phyloP scores from a whole-genome alignment of 2,797 vertebrate species.

The Balearica regulorum region DNA sequence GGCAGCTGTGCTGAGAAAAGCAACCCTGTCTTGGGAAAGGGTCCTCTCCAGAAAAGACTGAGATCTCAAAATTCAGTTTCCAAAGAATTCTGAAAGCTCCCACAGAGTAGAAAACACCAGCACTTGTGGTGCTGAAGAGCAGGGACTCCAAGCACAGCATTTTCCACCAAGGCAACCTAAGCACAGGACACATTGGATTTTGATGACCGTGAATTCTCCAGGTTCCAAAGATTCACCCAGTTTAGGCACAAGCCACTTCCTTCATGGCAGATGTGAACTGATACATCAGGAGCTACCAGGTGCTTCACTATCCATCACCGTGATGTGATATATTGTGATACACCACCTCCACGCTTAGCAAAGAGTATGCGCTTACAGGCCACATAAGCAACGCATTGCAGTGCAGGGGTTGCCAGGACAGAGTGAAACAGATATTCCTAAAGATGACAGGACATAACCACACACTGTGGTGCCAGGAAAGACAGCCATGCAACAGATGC shows the following conservation, averaged over 20 bases:
- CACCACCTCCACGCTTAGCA: fast-evolving
- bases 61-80: neutral
- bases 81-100: neutral
- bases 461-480: neutral
- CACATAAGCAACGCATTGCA: fast-evolving
- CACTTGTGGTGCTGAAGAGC: neutral
- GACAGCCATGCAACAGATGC: neutral
- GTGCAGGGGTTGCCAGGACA: neutral
- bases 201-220: neutral
- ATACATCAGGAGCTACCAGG: neutral
- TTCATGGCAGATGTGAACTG: neutral
- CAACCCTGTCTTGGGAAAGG: neutral
- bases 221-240: neutral
- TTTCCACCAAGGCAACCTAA: neutral
- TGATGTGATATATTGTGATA: fast-evolving
- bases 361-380: fast-evolving
- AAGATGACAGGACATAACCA: neutral
- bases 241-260: neutral
- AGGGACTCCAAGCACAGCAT: neutral
- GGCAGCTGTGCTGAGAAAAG: neutral
- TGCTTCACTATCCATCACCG: neutral
- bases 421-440: neutral
- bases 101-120: neutral
- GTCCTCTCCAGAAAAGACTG: neutral
- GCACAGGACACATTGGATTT: fast-evolving